Base-by-base conservation (phyloP, 2,888 invertebrate genomes). In the Cataglyphis rosenhaueri region DNA sequence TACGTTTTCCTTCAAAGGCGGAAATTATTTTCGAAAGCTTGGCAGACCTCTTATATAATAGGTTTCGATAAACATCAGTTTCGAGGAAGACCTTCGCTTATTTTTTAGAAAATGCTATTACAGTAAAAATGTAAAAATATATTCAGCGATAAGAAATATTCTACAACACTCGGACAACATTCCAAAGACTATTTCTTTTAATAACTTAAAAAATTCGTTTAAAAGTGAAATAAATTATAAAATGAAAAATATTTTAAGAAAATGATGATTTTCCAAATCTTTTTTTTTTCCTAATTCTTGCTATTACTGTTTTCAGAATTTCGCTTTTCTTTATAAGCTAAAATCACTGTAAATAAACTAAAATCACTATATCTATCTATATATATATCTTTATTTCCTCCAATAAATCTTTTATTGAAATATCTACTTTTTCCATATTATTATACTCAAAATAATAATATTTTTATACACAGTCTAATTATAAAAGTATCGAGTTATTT, bases 21-120 rank as follows among this genome's bases (percentile, higher is more conserved):
- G 8, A 32, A 59, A 48, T 12, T 29, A 3, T 29, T 65, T 84
- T 85, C 32, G 10, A 65, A 79, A 82, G 64, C 61, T 29, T 18
- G n/a, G 52, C 78, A 87, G 52, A 62, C 32, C 52, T 44, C 65
- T 87, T 84, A 81, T 18, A 55, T 79, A 89, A 87, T 59, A 59
- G 52, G 32, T 4, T 4, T 15, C 9, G 73, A 78, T 74, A 83
- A 83, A 71, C 74, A 70, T 38, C 52, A 66, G 10, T 48, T 85
- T 83, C 57, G n/a, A 76, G 29, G 65, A 84, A 83, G 32, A 79
- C 57, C 48, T 52, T 78, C 48, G 38, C 12, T 10, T 21, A 29
- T 21, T 83, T 44, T 44, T 57, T 55, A 61, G 57, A 68, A 78
- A 84, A 68, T 74, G 21, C 32, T 35, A 52, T 71, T 82, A 73